Evolutionary conservation across 1,140 invertebrate species (phyloP), one percentile per base, ranked within the genome.

Genomic region (Drosophila athabasca): DNA sequence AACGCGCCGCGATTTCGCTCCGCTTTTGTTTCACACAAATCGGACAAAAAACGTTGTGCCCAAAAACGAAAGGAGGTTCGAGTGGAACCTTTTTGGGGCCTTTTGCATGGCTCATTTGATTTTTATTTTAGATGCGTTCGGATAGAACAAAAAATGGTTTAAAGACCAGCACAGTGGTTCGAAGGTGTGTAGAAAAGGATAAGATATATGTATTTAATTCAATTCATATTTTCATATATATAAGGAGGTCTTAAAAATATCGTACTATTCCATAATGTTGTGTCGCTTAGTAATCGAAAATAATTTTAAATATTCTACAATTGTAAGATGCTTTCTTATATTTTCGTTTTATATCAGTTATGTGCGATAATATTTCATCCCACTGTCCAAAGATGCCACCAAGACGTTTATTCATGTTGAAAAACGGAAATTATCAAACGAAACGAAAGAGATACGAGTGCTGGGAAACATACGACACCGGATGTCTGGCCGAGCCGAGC

Each of bases 91-190:
- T 87, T 72, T 79, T 88, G 85, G 85, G 81, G 85, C 78, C 76
- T 82, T 90, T 90, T 84, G 82, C 72, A 85, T 68, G 82, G 74
- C 76, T 90, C 87, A 90, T 90, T 90, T 90, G 79, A 89, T 89
- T 70, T 72, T 76, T 72, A 62, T 76, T 87, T 65, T 83, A 87
- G 76, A 87, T 88, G 64, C 78, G 62, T 83, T 76, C 62, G 73
- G 82, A 87, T 88, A 87, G 83, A 88, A 52, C 49, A 51, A 71
- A 49, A 65, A 72, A 67, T 69, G 9, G 17, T 31, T 48, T 6
- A 46, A 60, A 17, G 48, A 64, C 35, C 19, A 15, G 51, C 31
- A 82, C 79, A 83, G 43, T 82, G 74, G 45, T 13, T 11, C n/a
- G 7, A 3, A 0, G 5, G 31, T 2, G 8, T 35, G 9, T 9